Evolutionary conservation across 2,797 vertebrate species (phyloP).

Genomic region (Sebastes itinus): DNA sequence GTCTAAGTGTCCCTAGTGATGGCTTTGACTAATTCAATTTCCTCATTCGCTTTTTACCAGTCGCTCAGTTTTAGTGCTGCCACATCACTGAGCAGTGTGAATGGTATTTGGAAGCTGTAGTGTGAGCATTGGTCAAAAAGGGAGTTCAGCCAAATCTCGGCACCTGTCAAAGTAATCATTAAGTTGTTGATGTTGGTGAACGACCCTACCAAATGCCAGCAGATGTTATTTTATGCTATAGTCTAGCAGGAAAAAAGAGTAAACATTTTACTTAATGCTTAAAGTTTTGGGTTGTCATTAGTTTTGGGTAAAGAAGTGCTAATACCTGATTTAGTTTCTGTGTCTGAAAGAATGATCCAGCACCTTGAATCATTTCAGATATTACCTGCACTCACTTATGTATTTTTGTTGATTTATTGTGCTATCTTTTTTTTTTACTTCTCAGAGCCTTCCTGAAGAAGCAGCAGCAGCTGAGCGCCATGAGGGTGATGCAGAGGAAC

Average conservation of each 20-base stretch:
- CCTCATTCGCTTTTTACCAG: background rate
- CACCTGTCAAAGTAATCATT: background rate
- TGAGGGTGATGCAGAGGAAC: conserved; percentile 93
- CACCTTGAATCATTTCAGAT: background rate
- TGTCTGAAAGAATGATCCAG: background rate
- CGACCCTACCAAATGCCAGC: background rate
- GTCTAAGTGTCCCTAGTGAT: background rate
- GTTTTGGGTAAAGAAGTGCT: background rate
- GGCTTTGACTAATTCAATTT: background rate
- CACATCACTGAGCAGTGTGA: background rate
- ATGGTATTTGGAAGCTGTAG: background rate
- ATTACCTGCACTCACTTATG: background rate
- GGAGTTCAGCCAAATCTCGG: background rate
- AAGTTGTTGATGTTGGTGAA: background rate
- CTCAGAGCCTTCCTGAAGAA: conserved; percentile 88
- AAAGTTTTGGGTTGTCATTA: background rate
- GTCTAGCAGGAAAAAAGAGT: background rate
- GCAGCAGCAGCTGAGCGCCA: conserved; percentile 91
- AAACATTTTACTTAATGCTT: background rate
- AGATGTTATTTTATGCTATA: background rate
- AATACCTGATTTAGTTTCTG: background rate
- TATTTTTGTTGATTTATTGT: background rate
- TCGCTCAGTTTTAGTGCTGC: background rate
- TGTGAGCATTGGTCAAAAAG: background rate
- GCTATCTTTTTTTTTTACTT: background rate